A percentile compares a stretch with the other conserved stretches of the same genome.
Evolutionary conservation across 2,888 invertebrate species (phyloP).

Genomic region (Ormia ochracea): DNA sequence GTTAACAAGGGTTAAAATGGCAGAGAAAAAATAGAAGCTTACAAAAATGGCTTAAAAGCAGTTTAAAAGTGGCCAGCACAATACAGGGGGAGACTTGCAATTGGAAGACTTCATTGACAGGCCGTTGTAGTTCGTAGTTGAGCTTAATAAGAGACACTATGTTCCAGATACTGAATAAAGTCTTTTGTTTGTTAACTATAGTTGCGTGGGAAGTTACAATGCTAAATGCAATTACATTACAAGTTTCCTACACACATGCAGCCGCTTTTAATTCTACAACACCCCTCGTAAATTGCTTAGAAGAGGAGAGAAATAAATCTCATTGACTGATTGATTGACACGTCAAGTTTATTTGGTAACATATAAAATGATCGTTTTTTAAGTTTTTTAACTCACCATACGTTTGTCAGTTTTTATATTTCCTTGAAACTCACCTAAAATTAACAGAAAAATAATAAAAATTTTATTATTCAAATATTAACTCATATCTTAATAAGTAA

Average conservation of each 20-base stretch:
- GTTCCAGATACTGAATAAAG: no score
- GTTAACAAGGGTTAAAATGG: no score
- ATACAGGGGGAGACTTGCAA: no score
- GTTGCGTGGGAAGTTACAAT: no score
- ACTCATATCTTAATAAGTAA: no score
- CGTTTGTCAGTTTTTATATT: neutral
- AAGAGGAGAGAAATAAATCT: neutral
- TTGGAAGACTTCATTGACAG: no score
- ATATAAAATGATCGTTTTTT: neutral
- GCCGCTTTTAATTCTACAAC: neutral
- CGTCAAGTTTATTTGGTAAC: neutral
- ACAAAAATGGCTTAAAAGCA: no score
- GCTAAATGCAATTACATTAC: neutral
- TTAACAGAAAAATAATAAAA: neutral
- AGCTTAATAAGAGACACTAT: no score
- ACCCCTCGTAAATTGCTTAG: neutral
- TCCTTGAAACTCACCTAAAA: slow-evolving; percentile 7
- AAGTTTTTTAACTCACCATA: neutral
- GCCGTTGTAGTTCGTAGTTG: no score
- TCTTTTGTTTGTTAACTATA: no score
- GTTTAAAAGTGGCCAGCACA: no score
- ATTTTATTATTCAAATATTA: neutral
- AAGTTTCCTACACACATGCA: slow-evolving; percentile 37
- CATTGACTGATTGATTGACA: neutral
- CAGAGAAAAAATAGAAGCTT: no score